These are phyloP conservation scores for Pachliopta kotzebuea DNA, from an alignment of 2,888 invertebrate species.

Conservation along the genomic window DNA sequence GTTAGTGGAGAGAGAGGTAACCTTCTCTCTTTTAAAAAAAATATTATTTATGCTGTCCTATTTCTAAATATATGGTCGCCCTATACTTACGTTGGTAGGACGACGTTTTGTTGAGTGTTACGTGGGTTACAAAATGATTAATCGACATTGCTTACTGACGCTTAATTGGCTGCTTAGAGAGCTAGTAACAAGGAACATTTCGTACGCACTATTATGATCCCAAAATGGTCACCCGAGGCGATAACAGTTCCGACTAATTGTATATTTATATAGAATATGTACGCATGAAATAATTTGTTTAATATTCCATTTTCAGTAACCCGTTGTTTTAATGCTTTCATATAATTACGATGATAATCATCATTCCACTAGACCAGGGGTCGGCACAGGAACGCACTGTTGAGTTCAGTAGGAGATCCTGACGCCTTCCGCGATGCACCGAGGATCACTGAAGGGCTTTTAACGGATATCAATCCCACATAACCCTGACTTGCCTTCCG, in stretches of 20 bases:
- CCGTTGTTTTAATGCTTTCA: too few species aligned
- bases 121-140: constrained; percentile 69
- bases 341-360: too few species aligned
- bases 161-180: constrained; percentile 64
- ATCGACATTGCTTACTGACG: constrained; percentile 60
- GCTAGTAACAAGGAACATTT: constrained; percentile 34
- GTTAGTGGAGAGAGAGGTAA: too few species aligned
- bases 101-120: constrained; percentile 60
- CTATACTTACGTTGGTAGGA: constrained; percentile 46
- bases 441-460: too few species aligned
- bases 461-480: too few species aligned
- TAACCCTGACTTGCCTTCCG: too few species aligned
- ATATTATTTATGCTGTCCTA: too few species aligned
- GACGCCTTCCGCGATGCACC: too few species aligned
- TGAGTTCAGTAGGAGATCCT: too few species aligned
- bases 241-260: constrained; percentile 24
- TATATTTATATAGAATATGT: constrained; percentile 17
- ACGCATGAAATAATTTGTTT: constrained; percentile 15
- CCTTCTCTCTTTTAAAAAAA: too few species aligned
- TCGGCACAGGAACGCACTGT: too few species aligned
- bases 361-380: too few species aligned
- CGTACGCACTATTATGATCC: constrained; percentile 31
- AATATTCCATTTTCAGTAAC: not conserved
- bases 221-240: constrained; percentile 22
- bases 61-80: constrained; percentile 37